Percentiles rank a stretch among this genome's conserved stretches.
Evolutionary conservation across 2,888 invertebrate species (phyloP).

Genomic region (Suillia variegata): DNA sequence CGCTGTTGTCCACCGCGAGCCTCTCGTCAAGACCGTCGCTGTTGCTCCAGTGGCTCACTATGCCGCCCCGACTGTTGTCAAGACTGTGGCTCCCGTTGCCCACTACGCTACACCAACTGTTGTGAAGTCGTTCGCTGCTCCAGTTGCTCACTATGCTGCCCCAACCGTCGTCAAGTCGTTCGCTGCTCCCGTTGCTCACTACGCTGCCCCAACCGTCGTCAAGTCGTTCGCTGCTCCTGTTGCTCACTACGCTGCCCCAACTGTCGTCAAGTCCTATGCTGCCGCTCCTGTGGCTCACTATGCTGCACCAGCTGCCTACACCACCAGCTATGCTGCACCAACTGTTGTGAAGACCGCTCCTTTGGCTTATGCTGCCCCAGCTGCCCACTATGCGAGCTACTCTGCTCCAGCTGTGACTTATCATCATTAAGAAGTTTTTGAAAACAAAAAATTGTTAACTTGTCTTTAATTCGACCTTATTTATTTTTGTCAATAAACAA

Average conservation of each 20-base stretch:
- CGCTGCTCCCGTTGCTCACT: slow-evolving; percentile 27
- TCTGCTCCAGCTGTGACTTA: slow-evolving; percentile 34
- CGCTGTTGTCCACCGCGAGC: slow-evolving; percentile 51
- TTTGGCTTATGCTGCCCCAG: slow-evolving; percentile 33
- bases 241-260: slow-evolving; percentile 28
- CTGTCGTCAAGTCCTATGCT: slow-evolving; percentile 33
- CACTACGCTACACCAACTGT: slow-evolving; percentile 21
- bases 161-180: slow-evolving; percentile 34
- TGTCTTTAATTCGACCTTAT: no score
- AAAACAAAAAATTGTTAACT: no score
- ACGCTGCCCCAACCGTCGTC: slow-evolving; percentile 30
- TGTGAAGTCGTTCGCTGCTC: no score
- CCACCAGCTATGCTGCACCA: no score
- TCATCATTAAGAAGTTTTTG: no score
- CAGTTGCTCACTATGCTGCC: slow-evolving; percentile 24
- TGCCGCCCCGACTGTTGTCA: slow-evolving; percentile 11
- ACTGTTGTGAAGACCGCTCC: slow-evolving; percentile 36
- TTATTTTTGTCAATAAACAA: no score
- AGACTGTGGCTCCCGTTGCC: slow-evolving; percentile 9
- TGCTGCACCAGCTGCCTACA: slow-evolving; percentile 14
- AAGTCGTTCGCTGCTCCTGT: slow-evolving; percentile 30
- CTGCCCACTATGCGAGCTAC: slow-evolving; percentile 28
- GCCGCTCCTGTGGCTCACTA: slow-evolving; percentile 26
- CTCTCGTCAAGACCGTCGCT: slow-evolving; percentile 34
- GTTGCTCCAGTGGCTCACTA: slow-evolving; percentile 30